Percentiles rank a stretch among this genome's conserved stretches.
These are phyloP conservation scores for Cephus nigrinus DNA, from an alignment of 2,888 invertebrate genomes.

Conservation along the genomic window DNA sequence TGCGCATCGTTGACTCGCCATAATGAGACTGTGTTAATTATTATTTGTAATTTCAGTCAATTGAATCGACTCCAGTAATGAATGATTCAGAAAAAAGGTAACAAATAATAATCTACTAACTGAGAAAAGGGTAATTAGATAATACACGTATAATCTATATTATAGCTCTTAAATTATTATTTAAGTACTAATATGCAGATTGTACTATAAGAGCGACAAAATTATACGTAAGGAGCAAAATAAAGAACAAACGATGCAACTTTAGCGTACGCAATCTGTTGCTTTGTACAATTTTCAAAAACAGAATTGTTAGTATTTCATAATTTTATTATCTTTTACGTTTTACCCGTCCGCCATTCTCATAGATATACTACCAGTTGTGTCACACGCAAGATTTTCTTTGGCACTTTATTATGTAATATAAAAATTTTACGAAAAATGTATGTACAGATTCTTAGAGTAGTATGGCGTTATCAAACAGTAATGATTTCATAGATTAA, in stretches of 20 bases:
- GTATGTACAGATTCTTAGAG: slow-evolving; percentile 57
- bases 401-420: slow-evolving; percentile 62
- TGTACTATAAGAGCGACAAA: not conserved
- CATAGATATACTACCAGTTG: not conserved
- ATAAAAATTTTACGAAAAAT: slow-evolving; percentile 48
- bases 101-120: not conserved
- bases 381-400: slow-evolving; percentile 45
- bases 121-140: not conserved
- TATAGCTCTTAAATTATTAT: not conserved
- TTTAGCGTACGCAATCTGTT: not conserved
- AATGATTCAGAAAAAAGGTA: not conserved
- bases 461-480: slow-evolving; percentile 56
- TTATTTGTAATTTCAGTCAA: not conserved
- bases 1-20: not conserved
- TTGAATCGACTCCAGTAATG: not conserved
- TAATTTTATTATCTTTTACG: not conserved
- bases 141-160: not conserved
- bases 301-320: not conserved
- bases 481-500: slow-evolving; percentile 31
- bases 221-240: not conserved
- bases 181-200: not conserved
- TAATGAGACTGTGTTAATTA: not conserved
- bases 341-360: not conserved
- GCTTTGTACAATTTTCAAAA: not conserved
- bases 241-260: not conserved